A percentile compares a stretch with the other conserved stretches of the same genome.
phyloP scores from a whole-genome alignment of 2,113 vertebrate genomes.

The Verasper variegatus region DNA sequence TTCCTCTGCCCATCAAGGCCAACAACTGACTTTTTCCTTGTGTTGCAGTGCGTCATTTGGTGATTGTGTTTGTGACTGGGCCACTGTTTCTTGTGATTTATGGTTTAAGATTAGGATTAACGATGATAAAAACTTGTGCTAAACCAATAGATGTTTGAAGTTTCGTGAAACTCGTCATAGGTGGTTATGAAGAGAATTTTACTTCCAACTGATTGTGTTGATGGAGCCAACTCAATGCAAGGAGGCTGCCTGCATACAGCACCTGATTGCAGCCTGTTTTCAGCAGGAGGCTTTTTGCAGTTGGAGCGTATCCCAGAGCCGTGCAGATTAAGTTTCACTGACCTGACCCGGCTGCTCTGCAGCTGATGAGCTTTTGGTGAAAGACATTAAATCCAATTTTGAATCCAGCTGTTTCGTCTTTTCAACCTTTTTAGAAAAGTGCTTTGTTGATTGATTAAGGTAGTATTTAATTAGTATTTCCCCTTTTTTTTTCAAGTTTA shows the following conservation, averaged over 20 bases:
- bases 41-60: not conserved
- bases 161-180: not conserved
- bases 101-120: not conserved
- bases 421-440: not conserved
- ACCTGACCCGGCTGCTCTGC: conserved; percentile 36
- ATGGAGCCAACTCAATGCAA: not conserved
- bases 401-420: conserved; percentile 18
- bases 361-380: conserved; percentile 38
- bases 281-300: conserved; percentile 22
- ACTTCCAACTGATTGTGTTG: conserved; percentile 9
- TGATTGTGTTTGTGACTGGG: not conserved
- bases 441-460: not conserved
- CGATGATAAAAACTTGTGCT: not conserved
- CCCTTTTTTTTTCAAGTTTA: not conserved
- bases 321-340: conserved; percentile 37
- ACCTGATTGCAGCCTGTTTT: conserved; percentile 41
- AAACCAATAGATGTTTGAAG: not conserved
- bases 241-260: conserved; percentile 16
- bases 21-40: not conserved
- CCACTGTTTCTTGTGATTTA: not conserved
- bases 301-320: conserved; percentile 26
- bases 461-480: not conserved
- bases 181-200: not conserved
- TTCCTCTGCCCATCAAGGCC: not conserved
- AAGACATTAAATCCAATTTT: conserved; percentile 21